Base-by-base conservation (phyloP, 2,888 invertebrate species). In the Anarsia innoxiella region DNA sequence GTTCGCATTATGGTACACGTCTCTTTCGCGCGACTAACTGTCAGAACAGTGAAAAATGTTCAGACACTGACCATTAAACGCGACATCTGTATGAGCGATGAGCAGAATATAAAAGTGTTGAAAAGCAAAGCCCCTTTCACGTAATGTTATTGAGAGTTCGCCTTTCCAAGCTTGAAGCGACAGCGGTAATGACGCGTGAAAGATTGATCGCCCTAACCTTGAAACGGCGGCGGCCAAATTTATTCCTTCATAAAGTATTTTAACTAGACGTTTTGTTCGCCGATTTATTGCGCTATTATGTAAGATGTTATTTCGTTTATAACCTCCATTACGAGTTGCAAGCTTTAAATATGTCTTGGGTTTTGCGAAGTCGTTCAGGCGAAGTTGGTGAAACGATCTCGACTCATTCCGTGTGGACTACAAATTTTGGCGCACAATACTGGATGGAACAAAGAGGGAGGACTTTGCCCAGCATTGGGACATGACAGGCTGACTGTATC, bases 171-270 rank as follows among this genome's bases (percentile, higher is more conserved):
- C 53, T 56, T 54, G 54, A 61, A 62, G 61, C 58, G 72, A 62
- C 67, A 52, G 53, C 51, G 63, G 62, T 72, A 63, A 64, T 62
- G 63, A 56, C 45, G 60, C 49, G 60, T 48, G 51, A 55, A 49
- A 60, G 63, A 64, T 64, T 57, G 57, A 64, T 64, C 51, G 54
- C 40, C 29, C 40, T 42, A 41, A 45, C 50, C 40, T 53, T 50
- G 51, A 35, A 37, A 35, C 34, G 43, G 32, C 35, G 40, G 32
- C 34, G 40, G 39, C 46, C 41, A 27, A 46, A 48, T 49, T 47
- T 47, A 47, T 44, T 40, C 45, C 45, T 42, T 47, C 42, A 49
- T 48, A 47, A 48, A 41, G 41, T 42, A 44, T 60, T 54, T 54
- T 49, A 57, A 55, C 51, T 53, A 57, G 51, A 55, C 48, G 48